phyloP scores from a whole-genome alignment of 2,113 vertebrate species.

The Thinocorus orbignyianus region DNA sequence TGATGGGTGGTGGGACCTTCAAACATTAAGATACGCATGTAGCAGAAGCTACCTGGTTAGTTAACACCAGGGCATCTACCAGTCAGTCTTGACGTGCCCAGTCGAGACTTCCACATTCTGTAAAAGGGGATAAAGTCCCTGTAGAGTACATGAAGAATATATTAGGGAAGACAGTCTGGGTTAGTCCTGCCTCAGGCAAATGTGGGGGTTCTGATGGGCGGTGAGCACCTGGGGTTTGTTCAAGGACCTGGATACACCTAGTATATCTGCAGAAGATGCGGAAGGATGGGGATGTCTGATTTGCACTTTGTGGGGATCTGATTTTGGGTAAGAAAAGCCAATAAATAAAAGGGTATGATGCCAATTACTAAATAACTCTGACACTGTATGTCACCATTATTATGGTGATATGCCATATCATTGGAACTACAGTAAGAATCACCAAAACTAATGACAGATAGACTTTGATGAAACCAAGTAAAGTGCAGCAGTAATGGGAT shows the following conservation, averaged over 20 bases:
- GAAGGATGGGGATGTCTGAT: neutral
- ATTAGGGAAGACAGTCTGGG: neutral
- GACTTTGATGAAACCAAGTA: neutral
- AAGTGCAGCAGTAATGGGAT: neutral
- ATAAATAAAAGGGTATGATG: neutral
- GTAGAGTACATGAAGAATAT: neutral
- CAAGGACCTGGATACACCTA: neutral
- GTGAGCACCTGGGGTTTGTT: neutral
- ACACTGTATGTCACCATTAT: neutral
- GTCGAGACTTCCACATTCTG: neutral
- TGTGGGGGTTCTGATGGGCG: too few species aligned
- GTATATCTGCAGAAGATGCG: too few species aligned
- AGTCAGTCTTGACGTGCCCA: neutral
- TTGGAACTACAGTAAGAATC: neutral
- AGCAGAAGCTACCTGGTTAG: neutral
- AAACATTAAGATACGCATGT: neutral
- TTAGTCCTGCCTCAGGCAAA: neutral
- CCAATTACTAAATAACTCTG: neutral
- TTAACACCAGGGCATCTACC: neutral
- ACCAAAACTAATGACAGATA: neutral
- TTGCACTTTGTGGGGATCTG: neutral
- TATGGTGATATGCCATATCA: neutral
- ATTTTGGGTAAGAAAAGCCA: neutral
- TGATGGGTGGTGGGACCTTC: neutral
- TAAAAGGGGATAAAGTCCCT: neutral